phyloP scores from a whole-genome alignment of 1,140 invertebrate genomes.

The Panulirus ornatus region DNA sequence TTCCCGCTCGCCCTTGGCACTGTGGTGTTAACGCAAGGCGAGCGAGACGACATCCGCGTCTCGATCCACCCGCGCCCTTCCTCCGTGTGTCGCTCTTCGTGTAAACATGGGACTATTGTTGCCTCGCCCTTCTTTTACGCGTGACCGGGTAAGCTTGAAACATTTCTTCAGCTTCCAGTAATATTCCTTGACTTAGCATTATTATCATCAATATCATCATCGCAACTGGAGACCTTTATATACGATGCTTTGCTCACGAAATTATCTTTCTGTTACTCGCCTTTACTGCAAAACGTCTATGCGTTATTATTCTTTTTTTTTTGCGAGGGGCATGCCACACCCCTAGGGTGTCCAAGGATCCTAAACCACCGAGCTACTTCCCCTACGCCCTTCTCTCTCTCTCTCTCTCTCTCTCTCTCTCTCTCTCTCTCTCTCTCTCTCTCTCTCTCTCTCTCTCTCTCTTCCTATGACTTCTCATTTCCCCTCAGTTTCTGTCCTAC shows the following conservation, averaged over 20 bases:
- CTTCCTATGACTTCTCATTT: neutral
- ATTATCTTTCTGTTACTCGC: neutral
- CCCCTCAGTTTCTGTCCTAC: neutral
- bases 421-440: neutral
- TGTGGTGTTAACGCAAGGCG: too few species aligned
- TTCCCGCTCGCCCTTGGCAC: too few species aligned
- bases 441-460: neutral
- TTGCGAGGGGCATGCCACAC: neutral
- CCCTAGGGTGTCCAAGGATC: neutral
- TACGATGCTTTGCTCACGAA: neutral
- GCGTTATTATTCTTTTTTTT: neutral
- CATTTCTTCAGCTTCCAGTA: neutral
- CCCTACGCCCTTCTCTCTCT: neutral
- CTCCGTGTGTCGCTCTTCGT: neutral
- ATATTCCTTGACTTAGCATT: neutral
- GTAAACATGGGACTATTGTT: neutral
- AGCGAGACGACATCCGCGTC: too few species aligned
- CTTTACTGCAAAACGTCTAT: neutral
- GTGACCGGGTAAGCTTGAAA: neutral
- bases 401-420: slow-evolving; percentile 29
- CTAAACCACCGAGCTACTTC: too few species aligned
- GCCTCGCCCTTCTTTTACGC: neutral
- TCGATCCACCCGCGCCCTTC: too few species aligned
- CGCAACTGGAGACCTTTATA: neutral
- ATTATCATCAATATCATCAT: neutral